Percentiles rank a stretch among this genome's conserved stretches.
Evolutionary conservation across 2,888 invertebrate genomes (phyloP).

Genomic region (Linyphia triangularis): DNA sequence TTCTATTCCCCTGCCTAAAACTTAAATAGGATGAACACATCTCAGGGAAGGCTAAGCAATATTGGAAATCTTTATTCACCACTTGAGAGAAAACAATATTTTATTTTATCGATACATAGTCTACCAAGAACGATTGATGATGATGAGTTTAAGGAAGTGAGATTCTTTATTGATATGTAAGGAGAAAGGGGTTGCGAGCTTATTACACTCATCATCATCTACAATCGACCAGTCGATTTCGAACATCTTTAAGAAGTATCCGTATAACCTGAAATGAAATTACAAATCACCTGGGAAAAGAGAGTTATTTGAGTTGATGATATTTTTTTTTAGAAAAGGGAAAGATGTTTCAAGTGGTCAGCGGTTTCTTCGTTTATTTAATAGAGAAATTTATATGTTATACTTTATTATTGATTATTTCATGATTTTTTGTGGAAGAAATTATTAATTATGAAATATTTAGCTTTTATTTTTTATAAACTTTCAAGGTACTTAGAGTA

Average conservation of each 20-base stretch:
- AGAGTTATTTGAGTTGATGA: conserved; percentile 29
- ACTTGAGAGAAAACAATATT: conserved; percentile 62
- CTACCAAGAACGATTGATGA: conserved; percentile 66
- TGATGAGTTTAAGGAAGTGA: conserved; percentile 71
- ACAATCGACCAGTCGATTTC: conserved; percentile 56
- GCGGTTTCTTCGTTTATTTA: too few relatives aligned
- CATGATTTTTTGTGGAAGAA: too few relatives aligned
- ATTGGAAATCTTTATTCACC: conserved; percentile 70
- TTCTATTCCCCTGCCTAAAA: conserved; percentile 10
- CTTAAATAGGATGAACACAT: conserved; percentile 38
- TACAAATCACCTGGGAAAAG: conserved; percentile 53
- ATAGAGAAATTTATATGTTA: too few relatives aligned
- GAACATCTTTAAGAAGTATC: conserved; percentile 24
- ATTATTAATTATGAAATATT: too few relatives aligned
- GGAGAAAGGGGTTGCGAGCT: background rate
- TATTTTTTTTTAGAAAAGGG: too few relatives aligned
- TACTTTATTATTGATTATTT: too few relatives aligned
- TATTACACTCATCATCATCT: conserved; percentile 64
- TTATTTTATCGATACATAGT: conserved; percentile 72
- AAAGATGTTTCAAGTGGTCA: too few relatives aligned
- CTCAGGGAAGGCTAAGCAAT: conserved; percentile 24
- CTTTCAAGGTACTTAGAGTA: too few relatives aligned
- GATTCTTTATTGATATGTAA: conserved; percentile 62
- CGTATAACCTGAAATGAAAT: conserved; percentile 60
- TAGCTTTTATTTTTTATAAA: too few relatives aligned